Evolutionary conservation across 2,888 invertebrate species (phyloP).

Genomic region (Nemotelus nigrinus): DNA sequence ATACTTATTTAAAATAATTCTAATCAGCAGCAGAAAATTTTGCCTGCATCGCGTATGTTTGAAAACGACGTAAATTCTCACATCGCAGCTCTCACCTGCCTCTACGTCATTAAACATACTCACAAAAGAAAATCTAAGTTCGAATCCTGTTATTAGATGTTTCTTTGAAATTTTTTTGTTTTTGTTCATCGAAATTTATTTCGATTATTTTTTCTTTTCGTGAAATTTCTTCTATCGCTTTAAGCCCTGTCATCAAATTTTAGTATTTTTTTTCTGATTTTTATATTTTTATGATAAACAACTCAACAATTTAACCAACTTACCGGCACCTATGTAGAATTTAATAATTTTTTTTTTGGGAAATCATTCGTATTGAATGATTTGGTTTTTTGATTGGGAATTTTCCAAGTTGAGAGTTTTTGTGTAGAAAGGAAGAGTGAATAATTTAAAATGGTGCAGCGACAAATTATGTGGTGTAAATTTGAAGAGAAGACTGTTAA

Average conservation of each 20-base stretch:
- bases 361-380: no score
- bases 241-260: constrained; percentile 8
- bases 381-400: no score
- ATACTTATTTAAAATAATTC: no score
- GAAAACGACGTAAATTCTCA: constrained; percentile 57
- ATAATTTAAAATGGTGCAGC: neutral
- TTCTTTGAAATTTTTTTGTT: constrained; percentile 2
- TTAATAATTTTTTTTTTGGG: no score
- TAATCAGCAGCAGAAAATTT: constrained; percentile 47
- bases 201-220: constrained; percentile 9
- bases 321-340: constrained; percentile 2
- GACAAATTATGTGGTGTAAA: neutral
- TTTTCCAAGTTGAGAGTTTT: no score
- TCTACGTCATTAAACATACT: constrained; percentile 57
- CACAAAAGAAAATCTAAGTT: constrained; percentile 53
- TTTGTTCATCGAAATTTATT: neutral
- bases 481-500: constrained; percentile 6
- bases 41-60: constrained; percentile 58
- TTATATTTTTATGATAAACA: neutral
- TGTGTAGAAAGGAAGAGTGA: no score
- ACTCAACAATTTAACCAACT: neutral
- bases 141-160: constrained; percentile 44
- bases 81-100: constrained; percentile 60
- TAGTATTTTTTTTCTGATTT: neutral
- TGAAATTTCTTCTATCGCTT: neutral